Evolutionary conservation across 2,797 vertebrate genomes (phyloP).

Genomic region (Ispidina picta): DNA sequence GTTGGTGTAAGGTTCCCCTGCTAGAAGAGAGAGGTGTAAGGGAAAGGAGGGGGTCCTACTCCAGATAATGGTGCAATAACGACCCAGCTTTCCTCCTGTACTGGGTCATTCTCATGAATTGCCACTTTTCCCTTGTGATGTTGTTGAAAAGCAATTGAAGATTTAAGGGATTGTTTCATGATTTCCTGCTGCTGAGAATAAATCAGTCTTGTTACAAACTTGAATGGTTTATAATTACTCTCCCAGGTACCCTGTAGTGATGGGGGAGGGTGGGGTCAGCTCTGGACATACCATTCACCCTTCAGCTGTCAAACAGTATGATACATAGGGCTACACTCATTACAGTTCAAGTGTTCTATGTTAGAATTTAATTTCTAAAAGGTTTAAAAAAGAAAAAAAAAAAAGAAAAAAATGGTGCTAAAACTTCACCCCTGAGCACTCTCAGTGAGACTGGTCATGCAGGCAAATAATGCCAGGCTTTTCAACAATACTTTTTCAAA

Average conservation of each 20-base stretch:
- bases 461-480: constrained; percentile 78
- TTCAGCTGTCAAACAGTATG: constrained; percentile 79
- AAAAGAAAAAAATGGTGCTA: constrained; percentile 81
- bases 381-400: constrained; percentile 70
- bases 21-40: background rate
- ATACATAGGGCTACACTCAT: constrained; percentile 84
- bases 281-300: constrained; percentile 70
- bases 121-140: constrained; percentile 49
- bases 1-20: background rate
- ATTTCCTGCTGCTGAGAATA: constrained; percentile 76
- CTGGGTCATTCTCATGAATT: constrained; percentile 36
- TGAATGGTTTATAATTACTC: constrained; percentile 65
- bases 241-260: constrained; percentile 69
- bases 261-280: constrained; percentile 67
- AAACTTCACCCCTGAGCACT: constrained; percentile 80
- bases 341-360: constrained; percentile 79
- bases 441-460: constrained; percentile 83
- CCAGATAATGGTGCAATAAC: background rate
- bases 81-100: constrained; percentile 14
- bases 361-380: constrained; percentile 82
- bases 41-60: background rate
- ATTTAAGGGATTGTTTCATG: constrained; percentile 53
- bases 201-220: constrained; percentile 65
- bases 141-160: constrained; percentile 50
- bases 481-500: constrained; percentile 71